Percentiles rank a stretch among this genome's conserved stretches.
phyloP scores from a whole-genome alignment of 1,140 invertebrate species.

The Bombus picipes region DNA sequence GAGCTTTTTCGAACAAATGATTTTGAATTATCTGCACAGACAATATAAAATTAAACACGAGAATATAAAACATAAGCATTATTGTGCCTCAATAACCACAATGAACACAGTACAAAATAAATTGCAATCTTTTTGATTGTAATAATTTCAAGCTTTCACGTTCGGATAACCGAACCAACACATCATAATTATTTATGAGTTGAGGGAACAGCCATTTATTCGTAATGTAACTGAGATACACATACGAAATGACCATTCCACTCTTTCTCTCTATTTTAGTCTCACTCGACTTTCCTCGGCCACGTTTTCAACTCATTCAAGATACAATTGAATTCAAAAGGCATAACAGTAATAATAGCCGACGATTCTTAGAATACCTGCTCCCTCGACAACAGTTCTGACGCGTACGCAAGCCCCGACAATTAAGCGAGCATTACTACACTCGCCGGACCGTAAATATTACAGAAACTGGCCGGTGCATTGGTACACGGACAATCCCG shows the following conservation, averaged over 20 bases:
- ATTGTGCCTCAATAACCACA: not conserved
- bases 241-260: not conserved
- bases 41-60: not conserved
- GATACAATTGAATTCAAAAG: not conserved
- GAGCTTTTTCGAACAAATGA: not conserved
- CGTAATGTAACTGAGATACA: not conserved
- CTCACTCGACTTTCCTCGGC: not conserved
- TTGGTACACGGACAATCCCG: not conserved
- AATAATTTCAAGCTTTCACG: too few species aligned
- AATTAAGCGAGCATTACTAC: not conserved
- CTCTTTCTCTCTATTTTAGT: not conserved
- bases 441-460: conserved; percentile 16
- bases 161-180: too few species aligned
- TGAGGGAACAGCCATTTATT: not conserved
- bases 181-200: too few species aligned
- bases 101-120: not conserved
- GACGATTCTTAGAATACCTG: not conserved
- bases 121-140: not conserved
- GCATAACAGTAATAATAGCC: not conserved
- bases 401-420: not conserved
- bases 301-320: not conserved
- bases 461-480: not conserved
- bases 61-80: not conserved
- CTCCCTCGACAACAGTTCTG: not conserved
- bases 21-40: not conserved